Percentiles rank a stretch among this genome's conserved stretches.
These are phyloP conservation scores for Carettochelys insculpta DNA, from an alignment of 2,113 vertebrate genomes.

Conservation along the genomic window DNA sequence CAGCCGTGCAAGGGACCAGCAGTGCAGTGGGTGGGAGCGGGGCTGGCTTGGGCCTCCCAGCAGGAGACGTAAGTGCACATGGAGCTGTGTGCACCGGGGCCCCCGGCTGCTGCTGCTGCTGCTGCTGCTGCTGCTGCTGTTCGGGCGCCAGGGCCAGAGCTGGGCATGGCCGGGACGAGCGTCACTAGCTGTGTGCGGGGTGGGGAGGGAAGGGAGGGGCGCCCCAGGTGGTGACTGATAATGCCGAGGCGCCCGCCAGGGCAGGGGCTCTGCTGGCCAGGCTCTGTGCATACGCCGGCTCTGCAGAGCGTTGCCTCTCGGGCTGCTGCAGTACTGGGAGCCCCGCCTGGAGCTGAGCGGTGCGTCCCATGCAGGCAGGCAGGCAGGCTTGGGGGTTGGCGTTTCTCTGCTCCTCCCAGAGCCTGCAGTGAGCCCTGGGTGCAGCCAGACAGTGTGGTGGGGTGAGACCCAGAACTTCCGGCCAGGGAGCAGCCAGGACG, in stretches of 20 bases:
- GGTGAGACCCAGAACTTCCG: background rate
- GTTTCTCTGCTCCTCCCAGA: background rate
- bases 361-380: too few relatives aligned
- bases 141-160: too few relatives aligned
- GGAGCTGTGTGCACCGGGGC: background rate
- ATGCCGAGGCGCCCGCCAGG: background rate
- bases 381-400: too few relatives aligned
- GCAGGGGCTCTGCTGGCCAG: background rate
- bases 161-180: too few relatives aligned
- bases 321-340: too few relatives aligned
- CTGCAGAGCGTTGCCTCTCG: background rate
- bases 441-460: too few relatives aligned
- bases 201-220: background rate
- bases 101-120: background rate
- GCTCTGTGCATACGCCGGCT: background rate
- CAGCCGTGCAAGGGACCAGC: too few relatives aligned
- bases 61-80: background rate
- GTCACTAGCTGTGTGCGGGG: background rate
- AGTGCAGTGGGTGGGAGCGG: too few relatives aligned
- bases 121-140: too few relatives aligned
- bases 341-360: too few relatives aligned
- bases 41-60: background rate
- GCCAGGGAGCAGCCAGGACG: too few relatives aligned
- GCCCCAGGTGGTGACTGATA: background rate
- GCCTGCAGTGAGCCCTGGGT: background rate